Percentiles rank a stretch among this genome's conserved stretches.
Evolutionary conservation across 2,888 invertebrate genomes (phyloP).

Genomic region (Stictocephala bisonia): DNA sequence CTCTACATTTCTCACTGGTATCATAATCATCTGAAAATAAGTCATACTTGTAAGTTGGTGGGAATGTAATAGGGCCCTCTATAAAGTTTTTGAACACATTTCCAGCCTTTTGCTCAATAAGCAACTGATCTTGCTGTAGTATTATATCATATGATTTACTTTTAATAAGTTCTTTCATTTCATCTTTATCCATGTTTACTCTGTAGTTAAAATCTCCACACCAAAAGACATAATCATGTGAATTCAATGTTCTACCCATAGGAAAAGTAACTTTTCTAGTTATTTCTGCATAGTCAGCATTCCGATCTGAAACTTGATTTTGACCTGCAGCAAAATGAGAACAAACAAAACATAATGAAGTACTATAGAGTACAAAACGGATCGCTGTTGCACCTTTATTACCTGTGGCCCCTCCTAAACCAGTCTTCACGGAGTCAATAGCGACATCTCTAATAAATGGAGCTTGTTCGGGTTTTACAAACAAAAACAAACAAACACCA

Average conservation of each 20-base stretch:
- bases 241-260: constrained; percentile 90
- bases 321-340: constrained; percentile 99
- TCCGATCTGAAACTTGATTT: constrained; percentile 94
- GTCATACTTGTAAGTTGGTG: constrained; percentile 99
- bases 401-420: constrained; percentile 95
- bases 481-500: constrained; percentile 97
- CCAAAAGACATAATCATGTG: constrained; percentile 99
- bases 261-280: constrained; percentile 90
- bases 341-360: constrained; percentile 97
- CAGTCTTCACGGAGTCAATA: constrained; percentile 96
- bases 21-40: constrained; percentile 98
- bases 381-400: constrained; percentile 98
- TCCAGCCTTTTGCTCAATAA: constrained; percentile 81
- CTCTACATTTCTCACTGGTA: constrained; percentile 96
- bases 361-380: constrained; percentile 89
- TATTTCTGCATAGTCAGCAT: constrained; percentile 97
- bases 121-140: constrained; percentile 87
- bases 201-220: constrained; percentile 99
- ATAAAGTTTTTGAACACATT: constrained; percentile 92
- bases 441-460: constrained; percentile 94
- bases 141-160: constrained; percentile 80
- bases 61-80: constrained; percentile 91
- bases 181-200: constrained; percentile 94
- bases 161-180: constrained; percentile 85
- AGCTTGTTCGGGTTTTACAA: constrained; percentile 89